Evolutionary conservation across 2,888 invertebrate species (phyloP).

Genomic region (Tipula confusa): DNA sequence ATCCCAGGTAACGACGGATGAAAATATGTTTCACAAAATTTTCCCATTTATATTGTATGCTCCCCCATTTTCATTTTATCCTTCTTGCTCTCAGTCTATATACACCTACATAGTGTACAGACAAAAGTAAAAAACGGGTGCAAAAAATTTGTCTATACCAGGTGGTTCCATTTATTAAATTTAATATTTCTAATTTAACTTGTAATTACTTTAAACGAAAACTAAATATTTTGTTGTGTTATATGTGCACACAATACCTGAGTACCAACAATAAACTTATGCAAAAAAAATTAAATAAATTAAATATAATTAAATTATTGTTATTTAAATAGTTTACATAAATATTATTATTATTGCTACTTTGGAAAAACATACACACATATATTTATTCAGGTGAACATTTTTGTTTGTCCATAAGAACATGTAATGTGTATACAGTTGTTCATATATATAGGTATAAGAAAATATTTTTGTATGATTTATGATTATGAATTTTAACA

Average conservation of each 20-base stretch:
- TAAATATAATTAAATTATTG: constrained; percentile 20
- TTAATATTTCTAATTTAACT: constrained; percentile 25
- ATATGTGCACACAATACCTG: not conserved
- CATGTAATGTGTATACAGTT: not conserved
- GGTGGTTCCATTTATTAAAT: not conserved
- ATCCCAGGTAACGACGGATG: constrained; percentile 3
- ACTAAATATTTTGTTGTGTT: not conserved
- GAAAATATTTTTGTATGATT: not conserved
- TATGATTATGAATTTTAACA: not conserved
- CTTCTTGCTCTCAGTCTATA: not conserved
- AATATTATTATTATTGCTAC: not conserved
- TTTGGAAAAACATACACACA: not conserved
- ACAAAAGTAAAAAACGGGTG: not conserved
- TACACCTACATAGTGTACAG: too few species aligned
- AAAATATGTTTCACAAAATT: not conserved
- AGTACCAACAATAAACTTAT: not conserved
- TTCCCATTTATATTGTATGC: not conserved
- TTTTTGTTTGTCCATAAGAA: not conserved
- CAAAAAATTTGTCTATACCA: constrained; percentile 3
- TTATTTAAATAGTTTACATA: constrained; percentile 25
- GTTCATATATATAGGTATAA: not conserved
- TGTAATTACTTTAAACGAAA: not conserved
- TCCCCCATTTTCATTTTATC: not conserved
- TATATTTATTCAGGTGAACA: not conserved
- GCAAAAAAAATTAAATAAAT: not conserved